Evolutionary conservation across 2,888 invertebrate genomes (phyloP), one percentile per base, ranked within the genome.

Genomic region (Ennomos fuscantarius): DNA sequence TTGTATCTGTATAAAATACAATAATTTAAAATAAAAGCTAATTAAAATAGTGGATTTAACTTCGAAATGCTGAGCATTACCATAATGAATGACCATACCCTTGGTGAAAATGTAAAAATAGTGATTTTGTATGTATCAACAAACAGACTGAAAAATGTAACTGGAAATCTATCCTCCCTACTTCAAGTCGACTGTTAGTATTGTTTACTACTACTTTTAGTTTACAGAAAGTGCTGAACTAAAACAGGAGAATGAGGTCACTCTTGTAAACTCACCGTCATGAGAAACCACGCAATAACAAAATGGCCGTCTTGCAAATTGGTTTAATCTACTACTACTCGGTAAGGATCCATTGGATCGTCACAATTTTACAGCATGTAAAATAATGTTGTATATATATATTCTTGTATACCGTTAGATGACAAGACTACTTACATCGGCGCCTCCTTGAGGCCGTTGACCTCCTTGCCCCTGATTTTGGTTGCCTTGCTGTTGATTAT

Each of bases 381-480:
- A 46, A 32, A 24, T 32, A 1, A 8, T 31, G 33, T 6, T 15
- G n/a, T 33, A 9, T 40, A 40, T 35, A 35, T 35, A 35, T 9
- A 35, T 35, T 24, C 9, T 12, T 31, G 13, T 32, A 32, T 44
- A 48, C 44, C 31, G 45, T 13, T 56, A 42, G 8, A 11, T 37
- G 34, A 63, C 11, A 8, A 11, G 3, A 13, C 9, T 11, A 63
- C 62, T 68, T 67, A 90, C 91, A 80, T 86, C 89, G 67, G 75
- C 85, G 69, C 24, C 24, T 24, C 24, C 24, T 24, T 63, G 79
- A 57, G 89, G 85, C 68, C 91, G 87, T 85, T 89, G 91, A 87
- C 86, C 89, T 80, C 87, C 88, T 73, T 82, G 86, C 53, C 76
- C 79, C 60, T 78, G 82, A 70, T 83, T 86, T 60, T 62, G 81